A percentile compares a stretch with the other conserved stretches of the same genome.
These are phyloP conservation scores for Drosophila lowei DNA, from an alignment of 1,140 invertebrate genomes.

Conservation along the genomic window DNA sequence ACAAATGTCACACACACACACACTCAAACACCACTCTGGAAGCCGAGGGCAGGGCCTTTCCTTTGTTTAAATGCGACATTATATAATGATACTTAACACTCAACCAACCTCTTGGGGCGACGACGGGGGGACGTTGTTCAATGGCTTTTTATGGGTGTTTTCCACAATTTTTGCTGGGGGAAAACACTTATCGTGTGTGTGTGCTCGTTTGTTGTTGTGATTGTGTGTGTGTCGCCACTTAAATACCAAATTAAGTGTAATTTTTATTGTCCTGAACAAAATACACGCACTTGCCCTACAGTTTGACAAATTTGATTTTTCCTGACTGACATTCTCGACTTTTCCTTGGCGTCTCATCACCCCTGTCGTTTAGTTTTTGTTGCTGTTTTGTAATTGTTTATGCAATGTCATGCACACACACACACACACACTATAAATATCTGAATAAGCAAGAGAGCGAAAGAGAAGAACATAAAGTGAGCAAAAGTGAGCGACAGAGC, in stretches of 20 bases:
- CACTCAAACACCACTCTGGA: conserved; percentile 11
- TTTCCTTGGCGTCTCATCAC: conserved; percentile 12
- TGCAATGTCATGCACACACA: conserved; percentile 41
- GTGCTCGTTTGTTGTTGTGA: conserved; percentile 16
- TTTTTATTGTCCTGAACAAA: conserved; percentile 74
- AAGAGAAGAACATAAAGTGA: too few relatives aligned
- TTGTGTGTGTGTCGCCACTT: conserved; percentile 60
- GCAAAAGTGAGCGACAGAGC: conserved; percentile 22
- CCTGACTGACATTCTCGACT: conserved; percentile 44
- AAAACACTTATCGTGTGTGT: conserved; percentile 29
- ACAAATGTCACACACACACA: conserved; percentile 43
- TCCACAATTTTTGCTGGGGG: conserved; percentile 16
- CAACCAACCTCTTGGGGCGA: not conserved
- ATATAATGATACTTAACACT: conserved; percentile 74
- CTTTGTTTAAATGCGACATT: conserved; percentile 75
- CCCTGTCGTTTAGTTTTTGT: conserved; percentile 49
- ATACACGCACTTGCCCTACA: conserved; percentile 17
- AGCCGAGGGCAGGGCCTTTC: too few relatives aligned
- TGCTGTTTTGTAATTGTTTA: conserved; percentile 62
- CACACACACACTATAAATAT: too few relatives aligned
- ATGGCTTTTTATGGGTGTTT: conserved; percentile 53
- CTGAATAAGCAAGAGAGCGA: too few relatives aligned
- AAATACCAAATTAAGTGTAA: conserved; percentile 80
- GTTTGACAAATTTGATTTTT: conserved; percentile 79
- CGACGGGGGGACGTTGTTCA: conserved; percentile 15